A percentile compares a stretch with the other conserved stretches of the same genome.
Conservation (phyloP, 2,113 vertebrate species). For the Nestor notabilis region DNA sequence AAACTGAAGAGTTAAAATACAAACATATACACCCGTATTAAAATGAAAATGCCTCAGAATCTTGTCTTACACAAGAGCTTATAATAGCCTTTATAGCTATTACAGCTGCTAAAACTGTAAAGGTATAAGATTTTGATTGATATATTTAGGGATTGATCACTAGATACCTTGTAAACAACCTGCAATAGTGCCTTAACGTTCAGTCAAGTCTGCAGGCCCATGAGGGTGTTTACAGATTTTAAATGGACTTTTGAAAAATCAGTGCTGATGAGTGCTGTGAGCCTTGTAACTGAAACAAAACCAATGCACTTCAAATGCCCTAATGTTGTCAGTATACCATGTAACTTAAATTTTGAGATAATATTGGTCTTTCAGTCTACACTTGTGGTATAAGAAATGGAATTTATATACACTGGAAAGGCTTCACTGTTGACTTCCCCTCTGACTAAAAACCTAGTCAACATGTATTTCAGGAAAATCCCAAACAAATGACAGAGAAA, state of each 20-base stretch:
- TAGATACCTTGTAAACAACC: not conserved
- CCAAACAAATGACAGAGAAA: not conserved
- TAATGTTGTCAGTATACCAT: not conserved
- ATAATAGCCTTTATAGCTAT: not conserved
- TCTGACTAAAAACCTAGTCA: not conserved
- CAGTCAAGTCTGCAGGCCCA: not conserved
- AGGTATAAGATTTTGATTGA: not conserved
- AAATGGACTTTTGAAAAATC: not conserved
- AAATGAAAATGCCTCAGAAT: not conserved
- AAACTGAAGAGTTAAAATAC: not conserved
- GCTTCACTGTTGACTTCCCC: not conserved
- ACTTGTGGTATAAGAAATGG: not conserved
- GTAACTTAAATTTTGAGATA: not conserved
- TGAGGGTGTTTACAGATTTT: not conserved
- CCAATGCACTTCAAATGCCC: not conserved
- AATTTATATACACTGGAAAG: not conserved
- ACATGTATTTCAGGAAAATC: not conserved
- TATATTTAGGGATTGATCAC: not conserved
- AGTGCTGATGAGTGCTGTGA: not conserved
- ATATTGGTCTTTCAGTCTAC: not conserved
- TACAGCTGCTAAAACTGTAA: not conserved
- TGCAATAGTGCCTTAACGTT: not conserved
- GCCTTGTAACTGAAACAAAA: not conserved
- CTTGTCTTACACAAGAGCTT: not conserved
- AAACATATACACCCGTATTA: not conserved